Conservation (phyloP, 1,140 invertebrate genomes). For the Tetraneura akinire region DNA sequence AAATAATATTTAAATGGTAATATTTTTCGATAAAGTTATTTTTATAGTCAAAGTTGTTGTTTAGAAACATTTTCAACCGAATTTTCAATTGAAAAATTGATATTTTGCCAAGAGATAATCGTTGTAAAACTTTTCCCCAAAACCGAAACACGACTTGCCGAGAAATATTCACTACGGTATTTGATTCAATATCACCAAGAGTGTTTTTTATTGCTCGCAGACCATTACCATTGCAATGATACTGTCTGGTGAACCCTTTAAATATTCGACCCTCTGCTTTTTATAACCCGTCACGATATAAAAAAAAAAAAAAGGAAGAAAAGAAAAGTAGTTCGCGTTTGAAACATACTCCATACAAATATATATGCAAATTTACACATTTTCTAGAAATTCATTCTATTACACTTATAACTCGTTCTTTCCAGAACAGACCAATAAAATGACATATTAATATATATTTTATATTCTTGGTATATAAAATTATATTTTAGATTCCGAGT, state of each 20-base stretch:
- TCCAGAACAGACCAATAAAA: constrained; percentile 44
- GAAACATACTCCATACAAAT: constrained; percentile 48
- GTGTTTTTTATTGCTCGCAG: constrained; percentile 50
- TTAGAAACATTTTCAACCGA: constrained; percentile 46
- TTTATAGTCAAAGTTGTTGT: constrained; percentile 48
- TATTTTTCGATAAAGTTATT: constrained; percentile 45
- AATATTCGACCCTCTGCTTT: constrained; percentile 48
- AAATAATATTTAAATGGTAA: constrained; percentile 30
- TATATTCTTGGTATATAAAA: constrained; percentile 34
- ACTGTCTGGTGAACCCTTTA: constrained; percentile 51
- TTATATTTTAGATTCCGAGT: not conserved
- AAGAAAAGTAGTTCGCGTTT: constrained; percentile 34
- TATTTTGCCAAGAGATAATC: constrained; percentile 43
- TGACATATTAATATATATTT: constrained; percentile 41
- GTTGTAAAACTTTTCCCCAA: constrained; percentile 41
- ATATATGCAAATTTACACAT: constrained; percentile 48
- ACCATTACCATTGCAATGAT: constrained; percentile 49
- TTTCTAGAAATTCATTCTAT: constrained; percentile 48
- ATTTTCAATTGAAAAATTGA: constrained; percentile 35
- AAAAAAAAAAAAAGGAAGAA: constrained; percentile 47
- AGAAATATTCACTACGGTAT: constrained; percentile 36
- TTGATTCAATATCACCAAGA: constrained; percentile 51
- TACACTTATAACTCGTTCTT: constrained; percentile 38
- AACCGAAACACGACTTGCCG: constrained; percentile 38
- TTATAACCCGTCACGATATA: constrained; percentile 43